These are phyloP conservation scores for Eupithecia inturbata DNA, from an alignment of 2,888 invertebrate species.

Conservation along the genomic window DNA sequence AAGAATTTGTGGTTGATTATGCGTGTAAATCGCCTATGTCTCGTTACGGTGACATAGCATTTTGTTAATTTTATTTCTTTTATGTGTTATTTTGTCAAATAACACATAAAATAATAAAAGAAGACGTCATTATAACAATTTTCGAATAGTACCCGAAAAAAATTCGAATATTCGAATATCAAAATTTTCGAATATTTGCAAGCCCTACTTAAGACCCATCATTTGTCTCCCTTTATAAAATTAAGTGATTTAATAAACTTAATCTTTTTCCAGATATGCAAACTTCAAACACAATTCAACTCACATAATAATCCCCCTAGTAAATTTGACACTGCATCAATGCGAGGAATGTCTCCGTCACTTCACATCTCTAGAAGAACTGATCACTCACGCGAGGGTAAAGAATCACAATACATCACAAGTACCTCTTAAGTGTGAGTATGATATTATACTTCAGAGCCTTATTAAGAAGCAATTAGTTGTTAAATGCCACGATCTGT, in stretches of 20 bases:
- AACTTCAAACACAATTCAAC: conserved; percentile 54
- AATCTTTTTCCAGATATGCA: conserved; percentile 50
- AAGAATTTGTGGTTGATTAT: too few relatives aligned
- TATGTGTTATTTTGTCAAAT: too few relatives aligned
- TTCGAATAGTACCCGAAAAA: too few relatives aligned
- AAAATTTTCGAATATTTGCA: too few relatives aligned
- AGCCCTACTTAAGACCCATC: too few relatives aligned
- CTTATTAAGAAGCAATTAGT: conserved; percentile 32
- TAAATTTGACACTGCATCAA: conserved; percentile 45
- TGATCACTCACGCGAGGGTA: conserved; percentile 43
- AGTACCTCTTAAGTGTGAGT: neutral
- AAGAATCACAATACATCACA: conserved; percentile 44
- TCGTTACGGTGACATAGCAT: too few relatives aligned
- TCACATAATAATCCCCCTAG: conserved; percentile 62
- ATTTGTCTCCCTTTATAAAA: too few relatives aligned
- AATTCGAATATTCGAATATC: too few relatives aligned
- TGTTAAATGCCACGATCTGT: conserved; percentile 27
- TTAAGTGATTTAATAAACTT: neutral
- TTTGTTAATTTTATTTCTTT: too few relatives aligned
- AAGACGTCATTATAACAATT: too few relatives aligned
- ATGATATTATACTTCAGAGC: conserved; percentile 29
- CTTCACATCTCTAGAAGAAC: conserved; percentile 48
- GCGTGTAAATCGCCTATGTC: too few relatives aligned
- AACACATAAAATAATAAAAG: too few relatives aligned
- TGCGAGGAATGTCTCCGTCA: conserved; percentile 50